Evolutionary conservation across 2,797 vertebrate species (phyloP).

Genomic region (Lepilemur ruficaudatus): DNA sequence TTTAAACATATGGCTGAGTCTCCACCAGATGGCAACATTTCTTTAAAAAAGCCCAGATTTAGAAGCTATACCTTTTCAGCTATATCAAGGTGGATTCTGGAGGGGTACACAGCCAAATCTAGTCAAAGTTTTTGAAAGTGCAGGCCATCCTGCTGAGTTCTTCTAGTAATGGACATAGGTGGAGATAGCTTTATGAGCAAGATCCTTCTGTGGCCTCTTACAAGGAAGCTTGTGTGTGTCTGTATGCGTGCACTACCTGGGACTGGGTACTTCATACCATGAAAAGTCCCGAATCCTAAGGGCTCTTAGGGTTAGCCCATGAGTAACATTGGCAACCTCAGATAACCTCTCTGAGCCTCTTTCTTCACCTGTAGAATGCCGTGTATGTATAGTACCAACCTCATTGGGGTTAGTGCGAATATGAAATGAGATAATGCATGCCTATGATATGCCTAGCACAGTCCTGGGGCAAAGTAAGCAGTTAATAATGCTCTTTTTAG

Average conservation of each 20-base stretch:
- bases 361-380: background rate
- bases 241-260: rapidly evolving
- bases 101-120: background rate
- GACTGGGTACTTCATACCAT: background rate
- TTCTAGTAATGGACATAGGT: background rate
- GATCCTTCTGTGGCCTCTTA: background rate
- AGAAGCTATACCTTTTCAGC: background rate
- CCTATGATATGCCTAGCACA: background rate
- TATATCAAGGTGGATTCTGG: background rate
- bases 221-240: background rate
- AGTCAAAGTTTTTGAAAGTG: background rate
- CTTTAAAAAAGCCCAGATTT: slow-evolving; percentile 61
- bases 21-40: slow-evolving; percentile 77
- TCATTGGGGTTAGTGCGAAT: background rate
- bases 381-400: background rate
- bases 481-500: background rate
- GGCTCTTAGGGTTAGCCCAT: background rate
- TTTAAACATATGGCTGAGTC: slow-evolving; percentile 21
- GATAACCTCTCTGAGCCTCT: background rate
- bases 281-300: background rate
- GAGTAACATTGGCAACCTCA: background rate
- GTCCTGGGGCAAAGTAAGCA: background rate
- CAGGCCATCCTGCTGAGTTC: background rate
- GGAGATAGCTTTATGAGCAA: background rate
- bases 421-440: background rate